Conservation (phyloP, 2,113 vertebrate genomes). For the Sclerurus mexicanus region DNA sequence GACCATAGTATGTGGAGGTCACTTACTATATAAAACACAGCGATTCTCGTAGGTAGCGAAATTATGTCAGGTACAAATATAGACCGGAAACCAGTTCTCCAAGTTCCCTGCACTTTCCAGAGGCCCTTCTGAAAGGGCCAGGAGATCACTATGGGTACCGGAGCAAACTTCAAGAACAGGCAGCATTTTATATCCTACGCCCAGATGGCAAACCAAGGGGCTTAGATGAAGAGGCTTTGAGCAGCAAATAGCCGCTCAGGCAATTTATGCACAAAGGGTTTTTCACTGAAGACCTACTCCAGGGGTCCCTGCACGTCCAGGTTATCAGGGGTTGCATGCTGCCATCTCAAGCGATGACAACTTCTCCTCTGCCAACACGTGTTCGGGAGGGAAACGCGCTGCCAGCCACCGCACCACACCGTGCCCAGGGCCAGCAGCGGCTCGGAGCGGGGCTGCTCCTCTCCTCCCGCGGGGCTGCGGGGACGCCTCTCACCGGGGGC, state of each 20-base stretch:
- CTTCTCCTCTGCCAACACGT: neutral
- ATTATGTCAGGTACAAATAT: slow-evolving; percentile 38
- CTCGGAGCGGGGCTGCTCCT: neutral
- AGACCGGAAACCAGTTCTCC: slow-evolving; percentile 23
- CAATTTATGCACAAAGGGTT: neutral
- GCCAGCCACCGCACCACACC: neutral
- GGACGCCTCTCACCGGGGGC: neutral
- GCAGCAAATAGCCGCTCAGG: neutral
- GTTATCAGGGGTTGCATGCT: neutral
- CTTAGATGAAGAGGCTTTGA: neutral
- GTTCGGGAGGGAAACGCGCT: neutral
- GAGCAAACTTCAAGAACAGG: neutral
- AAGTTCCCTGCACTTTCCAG: slow-evolving; percentile 27
- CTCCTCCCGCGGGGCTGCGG: neutral
- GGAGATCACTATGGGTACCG: neutral
- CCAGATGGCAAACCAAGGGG: neutral
- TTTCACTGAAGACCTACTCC: neutral
- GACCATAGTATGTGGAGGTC: neutral
- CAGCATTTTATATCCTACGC: neutral
- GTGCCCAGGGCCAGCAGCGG: neutral
- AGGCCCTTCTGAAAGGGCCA: neutral
- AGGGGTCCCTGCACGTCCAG: neutral
- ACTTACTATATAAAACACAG: slow-evolving; percentile 13
- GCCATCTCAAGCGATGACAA: neutral
- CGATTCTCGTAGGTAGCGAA: neutral